These are phyloP conservation scores for Drosophila oshimai DNA, from an alignment of 1,140 invertebrate genomes.

Conservation along the genomic window DNA sequence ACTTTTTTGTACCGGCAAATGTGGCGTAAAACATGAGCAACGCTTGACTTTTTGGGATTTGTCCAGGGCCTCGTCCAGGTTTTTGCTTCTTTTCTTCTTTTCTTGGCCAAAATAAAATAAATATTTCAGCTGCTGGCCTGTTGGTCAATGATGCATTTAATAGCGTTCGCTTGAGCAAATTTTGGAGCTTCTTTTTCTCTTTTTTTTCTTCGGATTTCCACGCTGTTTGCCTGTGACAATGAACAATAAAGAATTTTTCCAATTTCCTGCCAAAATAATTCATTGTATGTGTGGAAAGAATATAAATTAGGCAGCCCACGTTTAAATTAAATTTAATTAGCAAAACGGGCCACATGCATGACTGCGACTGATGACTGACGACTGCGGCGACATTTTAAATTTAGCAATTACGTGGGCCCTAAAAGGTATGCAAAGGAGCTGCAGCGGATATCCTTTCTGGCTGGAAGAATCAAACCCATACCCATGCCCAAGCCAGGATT, in stretches of 20 bases:
- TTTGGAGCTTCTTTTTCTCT: no score
- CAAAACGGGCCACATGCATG: slow-evolving; percentile 42
- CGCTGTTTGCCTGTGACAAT: slow-evolving; percentile 34
- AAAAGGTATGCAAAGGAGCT: not conserved
- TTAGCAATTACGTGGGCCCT: slow-evolving; percentile 58
- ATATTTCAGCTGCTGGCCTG: slow-evolving; percentile 17
- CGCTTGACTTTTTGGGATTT: slow-evolving; percentile 32
- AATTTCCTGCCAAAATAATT: slow-evolving; percentile 40
- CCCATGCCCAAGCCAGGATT: no score
- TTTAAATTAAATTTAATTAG: slow-evolving; percentile 59
- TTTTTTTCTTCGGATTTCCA: slow-evolving; percentile 2
- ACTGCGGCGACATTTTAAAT: slow-evolving; percentile 27
- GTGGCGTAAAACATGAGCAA: slow-evolving; percentile 64
- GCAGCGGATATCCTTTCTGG: slow-evolving; percentile 61
- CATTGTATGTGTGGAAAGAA: slow-evolving; percentile 26
- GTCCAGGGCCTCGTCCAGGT: slow-evolving; percentile 4
- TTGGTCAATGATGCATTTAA: slow-evolving; percentile 76
- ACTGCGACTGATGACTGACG: slow-evolving; percentile 16
- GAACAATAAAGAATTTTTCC: slow-evolving; percentile 32
- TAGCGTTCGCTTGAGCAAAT: slow-evolving; percentile 54
- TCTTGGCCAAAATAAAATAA: slow-evolving; percentile 19
- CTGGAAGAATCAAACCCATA: slow-evolving; percentile 12
- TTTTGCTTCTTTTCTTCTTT: not conserved
- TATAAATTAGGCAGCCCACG: not conserved
- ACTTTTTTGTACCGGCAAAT: slow-evolving; percentile 35